These are phyloP conservation scores for Atethmia centrago DNA, from an alignment of 2,888 invertebrate species.

Conservation along the genomic window DNA sequence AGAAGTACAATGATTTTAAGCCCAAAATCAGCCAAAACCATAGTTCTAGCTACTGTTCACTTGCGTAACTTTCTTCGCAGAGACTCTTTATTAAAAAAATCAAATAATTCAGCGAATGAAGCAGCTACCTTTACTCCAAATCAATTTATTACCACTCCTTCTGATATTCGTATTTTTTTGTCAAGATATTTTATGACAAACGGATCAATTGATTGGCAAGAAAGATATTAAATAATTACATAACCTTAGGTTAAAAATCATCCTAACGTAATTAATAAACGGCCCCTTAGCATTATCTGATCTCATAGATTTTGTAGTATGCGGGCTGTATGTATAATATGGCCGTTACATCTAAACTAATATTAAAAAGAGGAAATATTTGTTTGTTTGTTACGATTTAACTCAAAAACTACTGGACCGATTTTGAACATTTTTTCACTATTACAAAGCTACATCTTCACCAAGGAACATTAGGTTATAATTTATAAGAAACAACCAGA, in stretches of 20 bases:
- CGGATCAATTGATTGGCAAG: slow-evolving; percentile 51
- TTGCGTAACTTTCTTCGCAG: slow-evolving; percentile 49
- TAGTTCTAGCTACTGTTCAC: slow-evolving; percentile 49
- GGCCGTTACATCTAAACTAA: not conserved
- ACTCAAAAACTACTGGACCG: too few species aligned
- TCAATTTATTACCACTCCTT: slow-evolving; percentile 49
- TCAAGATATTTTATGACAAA: slow-evolving; percentile 52
- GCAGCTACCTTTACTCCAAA: slow-evolving; percentile 37
- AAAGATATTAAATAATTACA: slow-evolving; percentile 46
- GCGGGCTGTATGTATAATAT: not conserved
- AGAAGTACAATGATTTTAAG: slow-evolving; percentile 35
- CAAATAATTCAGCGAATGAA: not conserved
- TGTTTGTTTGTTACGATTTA: too few species aligned
- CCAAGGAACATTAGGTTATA: too few species aligned
- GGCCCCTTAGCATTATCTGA: not conserved
- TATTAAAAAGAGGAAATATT: too few species aligned
- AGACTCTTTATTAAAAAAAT: slow-evolving; percentile 5
- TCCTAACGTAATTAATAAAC: slow-evolving; percentile 1
- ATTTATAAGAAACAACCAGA: too few species aligned
- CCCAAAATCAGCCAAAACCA: slow-evolving; percentile 34
- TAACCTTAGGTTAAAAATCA: slow-evolving; percentile 23
- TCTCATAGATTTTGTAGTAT: not conserved
- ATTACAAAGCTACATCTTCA: too few species aligned
- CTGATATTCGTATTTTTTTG: slow-evolving; percentile 51
- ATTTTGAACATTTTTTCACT: too few species aligned